Conservation (phyloP, 2,797 vertebrate species). For the Poeciliopsis gracilis region DNA sequence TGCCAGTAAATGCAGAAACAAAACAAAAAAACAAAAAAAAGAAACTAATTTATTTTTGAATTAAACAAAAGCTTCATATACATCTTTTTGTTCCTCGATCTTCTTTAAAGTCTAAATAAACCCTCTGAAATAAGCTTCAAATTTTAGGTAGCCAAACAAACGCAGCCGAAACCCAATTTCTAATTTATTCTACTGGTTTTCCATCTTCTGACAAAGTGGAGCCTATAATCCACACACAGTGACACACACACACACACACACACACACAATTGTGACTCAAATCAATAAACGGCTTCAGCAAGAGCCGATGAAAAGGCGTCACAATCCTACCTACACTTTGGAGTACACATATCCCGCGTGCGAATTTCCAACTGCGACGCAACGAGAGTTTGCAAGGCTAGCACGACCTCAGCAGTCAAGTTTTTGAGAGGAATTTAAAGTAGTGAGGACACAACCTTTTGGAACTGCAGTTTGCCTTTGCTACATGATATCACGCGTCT, state of each 20-base stretch:
- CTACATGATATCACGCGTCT: slow-evolving; percentile 69
- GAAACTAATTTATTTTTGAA: background rate
- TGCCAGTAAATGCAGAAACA: slow-evolving; percentile 62
- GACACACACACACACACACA: slow-evolving; percentile 66
- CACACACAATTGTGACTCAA: slow-evolving; percentile 54
- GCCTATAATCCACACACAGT: slow-evolving; percentile 68
- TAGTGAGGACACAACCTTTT: slow-evolving; percentile 74
- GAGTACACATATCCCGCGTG: slow-evolving; percentile 66
- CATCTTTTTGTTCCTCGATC: background rate
- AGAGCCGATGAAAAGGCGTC: slow-evolving; percentile 45
- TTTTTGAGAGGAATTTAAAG: slow-evolving; percentile 69
- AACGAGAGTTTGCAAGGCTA: slow-evolving; percentile 64
- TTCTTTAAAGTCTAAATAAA: slow-evolving; percentile 51
- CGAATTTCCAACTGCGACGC: slow-evolving; percentile 68
- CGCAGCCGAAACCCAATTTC: slow-evolving; percentile 54
- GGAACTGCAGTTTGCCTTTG: slow-evolving; percentile 72
- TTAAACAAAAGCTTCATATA: background rate
- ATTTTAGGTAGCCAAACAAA: slow-evolving; percentile 25
- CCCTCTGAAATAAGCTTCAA: slow-evolving; percentile 41
- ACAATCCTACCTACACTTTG: slow-evolving; percentile 70
- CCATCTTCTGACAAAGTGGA: slow-evolving; percentile 45
- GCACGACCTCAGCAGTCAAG: slow-evolving; percentile 60
- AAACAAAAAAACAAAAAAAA: slow-evolving; percentile 49
- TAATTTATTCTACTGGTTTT: slow-evolving; percentile 59
- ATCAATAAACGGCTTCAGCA: slow-evolving; percentile 60